Evolutionary conservation across 2,113 vertebrate species (phyloP).

Genomic region (Regulus satrapa): DNA sequence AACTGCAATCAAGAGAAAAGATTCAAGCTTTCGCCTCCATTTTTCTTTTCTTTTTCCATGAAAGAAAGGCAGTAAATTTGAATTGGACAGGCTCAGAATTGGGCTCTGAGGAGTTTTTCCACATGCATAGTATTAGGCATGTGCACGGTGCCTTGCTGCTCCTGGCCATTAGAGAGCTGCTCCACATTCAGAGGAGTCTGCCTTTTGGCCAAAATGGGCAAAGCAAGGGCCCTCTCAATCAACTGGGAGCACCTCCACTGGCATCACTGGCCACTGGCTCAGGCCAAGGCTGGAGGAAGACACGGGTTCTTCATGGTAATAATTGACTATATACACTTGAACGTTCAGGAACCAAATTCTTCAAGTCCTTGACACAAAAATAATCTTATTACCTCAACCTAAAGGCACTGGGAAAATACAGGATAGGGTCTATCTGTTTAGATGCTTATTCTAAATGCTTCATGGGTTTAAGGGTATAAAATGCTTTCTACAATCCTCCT

Average conservation of each 20-base stretch:
- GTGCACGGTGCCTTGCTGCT: background rate
- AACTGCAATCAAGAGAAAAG: constrained; percentile 22
- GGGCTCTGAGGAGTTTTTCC: background rate
- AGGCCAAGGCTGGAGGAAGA: background rate
- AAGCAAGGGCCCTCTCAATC: background rate
- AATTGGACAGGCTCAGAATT: background rate
- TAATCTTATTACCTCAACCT: background rate
- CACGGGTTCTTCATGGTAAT: background rate
- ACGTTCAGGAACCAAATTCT: background rate
- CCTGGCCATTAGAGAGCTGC: background rate
- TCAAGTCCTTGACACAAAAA: background rate
- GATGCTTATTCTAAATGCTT: background rate
- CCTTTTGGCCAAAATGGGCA: background rate
- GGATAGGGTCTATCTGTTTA: background rate
- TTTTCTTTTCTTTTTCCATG: background rate
- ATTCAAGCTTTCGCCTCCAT: background rate
- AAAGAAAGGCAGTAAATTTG: constrained; percentile 39
- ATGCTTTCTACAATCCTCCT: background rate
- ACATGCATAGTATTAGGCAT: background rate
- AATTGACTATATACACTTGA: background rate
- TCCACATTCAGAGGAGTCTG: background rate
- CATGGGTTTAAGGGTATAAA: background rate
- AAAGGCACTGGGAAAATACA: background rate
- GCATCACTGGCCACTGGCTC: background rate
- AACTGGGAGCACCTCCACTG: background rate